Conservation (phyloP, 2,113 vertebrate species). For the Mus pahari region DNA sequence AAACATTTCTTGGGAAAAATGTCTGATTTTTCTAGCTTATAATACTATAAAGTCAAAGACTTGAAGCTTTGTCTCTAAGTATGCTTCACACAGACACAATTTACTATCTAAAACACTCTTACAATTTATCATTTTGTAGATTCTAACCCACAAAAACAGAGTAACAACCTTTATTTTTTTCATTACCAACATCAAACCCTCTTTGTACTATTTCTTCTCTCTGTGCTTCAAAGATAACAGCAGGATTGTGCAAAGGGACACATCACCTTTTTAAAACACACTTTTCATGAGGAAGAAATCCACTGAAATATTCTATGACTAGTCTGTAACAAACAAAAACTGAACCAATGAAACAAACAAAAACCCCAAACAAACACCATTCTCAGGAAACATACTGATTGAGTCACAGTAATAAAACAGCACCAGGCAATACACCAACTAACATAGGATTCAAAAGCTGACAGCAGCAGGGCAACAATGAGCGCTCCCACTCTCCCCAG, state of each 20-base stretch:
- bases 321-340: neutral
- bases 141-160: conserved; percentile 53
- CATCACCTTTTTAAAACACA: conserved; percentile 60
- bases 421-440: conserved; percentile 55
- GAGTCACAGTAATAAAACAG: conserved; percentile 68
- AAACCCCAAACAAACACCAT: neutral
- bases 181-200: conserved; percentile 26
- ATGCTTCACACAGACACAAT: conserved; percentile 7
- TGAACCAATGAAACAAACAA: neutral
- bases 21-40: conserved; percentile 32
- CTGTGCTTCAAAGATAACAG: neutral
- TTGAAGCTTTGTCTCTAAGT: conserved; percentile 39
- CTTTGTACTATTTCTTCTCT: conserved; percentile 45
- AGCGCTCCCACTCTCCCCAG: conserved; percentile 61
- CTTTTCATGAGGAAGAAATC: conserved; percentile 41
- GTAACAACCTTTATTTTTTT: conserved; percentile 41
- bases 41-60: conserved; percentile 36
- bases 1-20: conserved; percentile 63
- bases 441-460: conserved; percentile 73
- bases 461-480: conserved; percentile 71
- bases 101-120: conserved; percentile 5
- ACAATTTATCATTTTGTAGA: neutral
- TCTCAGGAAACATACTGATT: conserved; percentile 45
- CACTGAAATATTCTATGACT: conserved; percentile 52
- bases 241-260: neutral